Base-by-base conservation (phyloP, 30 jellyfish, hydroid and myxozoan species). In the Turritopsis rubra region DNA sequence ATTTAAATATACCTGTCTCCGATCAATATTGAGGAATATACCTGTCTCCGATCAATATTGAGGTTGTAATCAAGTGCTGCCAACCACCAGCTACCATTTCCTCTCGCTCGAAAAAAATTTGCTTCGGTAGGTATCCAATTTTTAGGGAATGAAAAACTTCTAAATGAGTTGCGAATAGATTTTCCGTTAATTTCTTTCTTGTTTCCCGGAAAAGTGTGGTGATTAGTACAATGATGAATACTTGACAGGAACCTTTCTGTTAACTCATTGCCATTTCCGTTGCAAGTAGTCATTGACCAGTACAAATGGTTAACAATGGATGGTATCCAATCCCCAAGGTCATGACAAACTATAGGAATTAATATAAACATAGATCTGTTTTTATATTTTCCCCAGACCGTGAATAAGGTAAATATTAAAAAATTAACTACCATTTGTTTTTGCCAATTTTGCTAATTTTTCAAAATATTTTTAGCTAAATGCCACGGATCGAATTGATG, bases 401-500 rank as follows among this genome's bases (percentile, higher is more conserved):
- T n/a, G n/a, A n/a, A n/a, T n/a, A n/a, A n/a, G n/a, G n/a, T n/a
- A 41, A 5, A 41, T 3, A 41, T 3, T 41, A 13, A 41, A 41
- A 41, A 5, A 3, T 41, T 41, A 41, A 13, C 13, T 41, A 41
- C 60, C 60, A 3, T 66, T 66, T 66, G 28, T 68, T 68, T 27
- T 0, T 7, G 4, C 1, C 77, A 68, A 19, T 68, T 27, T 68
- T 68, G 77, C 30, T 68, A 68, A 68, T 68, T 68, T 68, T 68
- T 41, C 16, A 9, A n/a, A 68, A n/a, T 68, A 9, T n/a, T 68
- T 68, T 68, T 68, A 27, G 1, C 77, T 9, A 68, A 23, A 27
- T 68, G 77, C 77, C 77, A 68, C 30, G 77, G 77, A 68, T 68
- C 77, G 30, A 68, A 68, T 19, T 68, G 77, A 19, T 68, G 77